These are phyloP conservation scores for Epistrophella euchroma DNA, from an alignment of 2,888 invertebrate genomes.

Conservation along the genomic window DNA sequence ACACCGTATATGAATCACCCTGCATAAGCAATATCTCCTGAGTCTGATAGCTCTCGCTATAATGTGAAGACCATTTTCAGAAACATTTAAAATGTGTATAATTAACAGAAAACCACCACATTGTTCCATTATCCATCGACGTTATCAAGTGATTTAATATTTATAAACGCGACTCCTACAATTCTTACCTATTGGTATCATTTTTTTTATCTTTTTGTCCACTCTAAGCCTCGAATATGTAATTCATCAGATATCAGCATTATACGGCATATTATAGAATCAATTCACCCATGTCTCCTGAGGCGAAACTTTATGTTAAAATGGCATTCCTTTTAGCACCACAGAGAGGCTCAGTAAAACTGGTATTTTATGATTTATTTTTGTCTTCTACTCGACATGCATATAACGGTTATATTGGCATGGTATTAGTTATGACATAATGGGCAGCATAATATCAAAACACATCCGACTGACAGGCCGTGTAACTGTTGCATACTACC, in stretches of 20 bases:
- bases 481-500: slow-evolving; percentile 72
- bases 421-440: slow-evolving; percentile 69
- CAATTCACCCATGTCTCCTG: background rate
- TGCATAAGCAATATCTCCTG: no score
- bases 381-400: slow-evolving; percentile 28
- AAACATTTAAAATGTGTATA: no score
- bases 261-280: background rate
- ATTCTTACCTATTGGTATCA: no score
- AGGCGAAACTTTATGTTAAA: background rate
- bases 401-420: slow-evolving; percentile 63
- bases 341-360: background rate
- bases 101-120: background rate
- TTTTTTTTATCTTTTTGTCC: background rate
- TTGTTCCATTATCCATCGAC: no score
- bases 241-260: background rate
- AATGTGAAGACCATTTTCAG: no score
- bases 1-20: no score
- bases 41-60: no score
- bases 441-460: slow-evolving; percentile 61
- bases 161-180: no score
- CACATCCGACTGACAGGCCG: slow-evolving; percentile 52
- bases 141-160: no score
- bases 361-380: slow-evolving; percentile 44
- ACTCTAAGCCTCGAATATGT: background rate
- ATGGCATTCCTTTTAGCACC: slow-evolving; percentile 6